These are phyloP conservation scores for Melanotus villosus DNA, from an alignment of 2,888 invertebrate genomes.

Conservation along the genomic window DNA sequence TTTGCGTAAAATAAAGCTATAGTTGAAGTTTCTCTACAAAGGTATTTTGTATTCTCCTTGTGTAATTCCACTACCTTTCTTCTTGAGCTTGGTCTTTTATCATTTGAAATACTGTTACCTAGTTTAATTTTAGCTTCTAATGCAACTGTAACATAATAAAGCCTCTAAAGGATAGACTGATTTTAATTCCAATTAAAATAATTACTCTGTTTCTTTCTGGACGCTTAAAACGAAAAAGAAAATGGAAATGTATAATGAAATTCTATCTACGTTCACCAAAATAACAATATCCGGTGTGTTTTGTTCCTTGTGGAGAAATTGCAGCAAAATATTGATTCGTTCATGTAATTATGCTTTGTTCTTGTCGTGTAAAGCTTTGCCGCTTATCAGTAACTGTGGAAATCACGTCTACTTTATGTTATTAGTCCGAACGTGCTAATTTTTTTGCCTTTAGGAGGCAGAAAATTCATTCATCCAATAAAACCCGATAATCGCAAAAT, in stretches of 20 bases:
- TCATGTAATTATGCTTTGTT: background rate
- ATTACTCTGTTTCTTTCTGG: too few species aligned
- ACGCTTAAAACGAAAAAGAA: background rate
- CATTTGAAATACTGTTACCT: too few species aligned
- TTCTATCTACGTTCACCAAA: background rate
- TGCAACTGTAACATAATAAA: too few species aligned
- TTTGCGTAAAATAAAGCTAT: too few species aligned
- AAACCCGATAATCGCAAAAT: slow-evolving; percentile 5
- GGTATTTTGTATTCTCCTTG: too few species aligned
- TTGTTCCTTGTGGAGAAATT: background rate
- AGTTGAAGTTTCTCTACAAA: too few species aligned
- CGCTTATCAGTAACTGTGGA: background rate
- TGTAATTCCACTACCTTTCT: too few species aligned
- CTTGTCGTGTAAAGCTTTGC: background rate
- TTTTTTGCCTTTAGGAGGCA: background rate
- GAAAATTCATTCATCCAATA: background rate
- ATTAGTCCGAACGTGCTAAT: slow-evolving; percentile 1
- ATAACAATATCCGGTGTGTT: background rate
- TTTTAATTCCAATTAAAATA: too few species aligned
- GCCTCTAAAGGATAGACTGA: too few species aligned
- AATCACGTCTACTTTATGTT: slow-evolving; percentile 1
- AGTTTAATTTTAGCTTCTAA: too few species aligned
- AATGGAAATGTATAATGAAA: background rate
- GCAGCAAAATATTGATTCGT: background rate
- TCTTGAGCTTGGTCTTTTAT: too few species aligned